phyloP scores from a whole-genome alignment of 2,113 vertebrate genomes.

The Panthera tigris region DNA sequence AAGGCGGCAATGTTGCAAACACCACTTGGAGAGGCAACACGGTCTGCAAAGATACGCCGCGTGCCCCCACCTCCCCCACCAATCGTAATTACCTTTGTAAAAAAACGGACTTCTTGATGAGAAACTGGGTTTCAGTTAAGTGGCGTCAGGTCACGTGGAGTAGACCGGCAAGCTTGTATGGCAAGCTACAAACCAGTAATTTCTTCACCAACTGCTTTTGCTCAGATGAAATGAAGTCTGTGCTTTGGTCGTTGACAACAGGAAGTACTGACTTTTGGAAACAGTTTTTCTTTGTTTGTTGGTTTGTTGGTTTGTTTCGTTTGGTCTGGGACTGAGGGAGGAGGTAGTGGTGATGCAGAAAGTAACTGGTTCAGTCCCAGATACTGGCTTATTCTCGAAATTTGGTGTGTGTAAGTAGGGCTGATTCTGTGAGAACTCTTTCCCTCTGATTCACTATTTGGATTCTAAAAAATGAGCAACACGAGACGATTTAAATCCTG shows the following conservation, averaged over 20 bases:
- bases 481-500: background rate
- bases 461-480: background rate
- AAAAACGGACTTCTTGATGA: background rate
- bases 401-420: background rate
- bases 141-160: background rate
- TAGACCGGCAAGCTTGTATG: no score
- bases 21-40: background rate
- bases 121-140: background rate
- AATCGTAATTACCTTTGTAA: background rate
- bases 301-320: background rate
- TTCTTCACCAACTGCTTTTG: background rate
- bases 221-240: background rate
- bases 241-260: background rate
- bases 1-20: background rate
- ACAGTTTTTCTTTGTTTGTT: background rate
- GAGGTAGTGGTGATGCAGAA: background rate
- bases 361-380: background rate
- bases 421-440: background rate
- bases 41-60: background rate
- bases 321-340: accelerated
- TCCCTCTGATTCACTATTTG: background rate
- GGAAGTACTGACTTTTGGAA: background rate
- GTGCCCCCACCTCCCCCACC: accelerated
- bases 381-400: background rate
- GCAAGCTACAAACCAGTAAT: background rate